Evolutionary conservation across 2,113 vertebrate genomes (phyloP).

Genomic region (cat (Felis catus)): F.catus_Fca126_mat1.0 CM031424.1:72681501-72682000

Average conservation of each 20-base stretch:
- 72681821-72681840: neutral
- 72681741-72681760: neutral
- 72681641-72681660: neutral
- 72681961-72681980: neutral
- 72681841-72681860: slow-evolving; percentile 28
- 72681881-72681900: neutral
- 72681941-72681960: neutral
- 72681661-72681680: neutral
- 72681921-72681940: slow-evolving; percentile 6
- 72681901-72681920: slow-evolving; percentile 36
- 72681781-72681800: neutral
- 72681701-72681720: neutral
- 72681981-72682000: neutral
- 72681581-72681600: neutral
- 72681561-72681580: neutral
- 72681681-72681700: neutral
- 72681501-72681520: slow-evolving; percentile 17
- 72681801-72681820: neutral
- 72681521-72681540: slow-evolving; percentile 22
- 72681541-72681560: neutral
- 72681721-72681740: neutral
- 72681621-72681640: neutral
- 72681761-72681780: neutral
- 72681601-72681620: neutral
- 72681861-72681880: slow-evolving; percentile 51